Evolutionary conservation across 2,888 invertebrate species (phyloP), one percentile per base, ranked within the genome.

Genomic region (Heteropelma amictum): DNA sequence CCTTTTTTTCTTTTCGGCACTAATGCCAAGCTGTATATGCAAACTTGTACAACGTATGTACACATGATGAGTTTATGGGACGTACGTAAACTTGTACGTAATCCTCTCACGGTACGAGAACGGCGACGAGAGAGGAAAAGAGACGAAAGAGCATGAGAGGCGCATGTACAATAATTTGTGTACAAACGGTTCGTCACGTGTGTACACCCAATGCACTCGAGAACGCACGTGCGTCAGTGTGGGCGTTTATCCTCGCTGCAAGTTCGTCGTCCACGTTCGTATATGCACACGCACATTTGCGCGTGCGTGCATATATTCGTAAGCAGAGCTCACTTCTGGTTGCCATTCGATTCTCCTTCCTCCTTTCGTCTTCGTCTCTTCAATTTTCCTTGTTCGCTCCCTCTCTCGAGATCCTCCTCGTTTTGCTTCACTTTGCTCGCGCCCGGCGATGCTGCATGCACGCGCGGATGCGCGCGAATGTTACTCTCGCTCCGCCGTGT

Each of bases 181-280:
- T 74, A 72, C 72, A 76, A 76, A 72, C 75, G 67, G 28, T 70
- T 70, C 76, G 77, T 79, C 76, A 79, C 77, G 76, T 72, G 77
- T 74, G 76, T 73, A 73, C 68, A 54, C 19, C 49, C 42, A 12
- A 47, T 53, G 64, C 53, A 67, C 71, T 71, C 60, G 68, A 67
- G 35, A 67, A 76, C 74, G 69, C 73, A 77, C 77, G 79, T 77
- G 79, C 74, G 77, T 74, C 75, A 64, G 77, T 77, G 79, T 77
- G 72, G 79, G 77, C 72, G 79, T 75, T 49, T 49, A 10, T 30
- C 30, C 10, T 30, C 19, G 14, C 30, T 14, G 26, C 54, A 23
- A 8, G 21, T 28, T 47, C 45, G n/a, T 30, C 23, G 19, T 53
- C 45, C 10, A 23, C 23, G 10, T 42, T 21, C n/a, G 26, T 23